Conservation (phyloP, 2,113 vertebrate species). For the Notothenia rossii region DNA sequence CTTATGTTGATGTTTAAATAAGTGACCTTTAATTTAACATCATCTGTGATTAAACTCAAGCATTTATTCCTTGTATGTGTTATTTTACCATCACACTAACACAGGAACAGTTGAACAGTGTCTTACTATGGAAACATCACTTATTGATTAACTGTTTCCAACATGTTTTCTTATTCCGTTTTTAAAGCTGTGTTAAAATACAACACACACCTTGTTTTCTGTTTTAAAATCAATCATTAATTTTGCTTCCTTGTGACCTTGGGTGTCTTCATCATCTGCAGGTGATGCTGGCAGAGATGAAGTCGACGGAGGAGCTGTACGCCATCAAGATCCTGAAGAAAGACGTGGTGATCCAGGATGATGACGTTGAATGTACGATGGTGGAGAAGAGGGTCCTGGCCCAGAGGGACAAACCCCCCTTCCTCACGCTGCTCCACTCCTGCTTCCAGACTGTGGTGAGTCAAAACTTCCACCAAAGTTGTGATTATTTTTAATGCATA, state of each 20-base stretch:
- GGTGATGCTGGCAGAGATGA: slow-evolving; percentile 98
- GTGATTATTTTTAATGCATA: not conserved
- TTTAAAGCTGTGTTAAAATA: too few relatives aligned
- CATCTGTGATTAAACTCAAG: too few relatives aligned
- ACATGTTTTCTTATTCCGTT: too few relatives aligned
- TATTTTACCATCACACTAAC: too few relatives aligned
- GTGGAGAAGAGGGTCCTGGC: slow-evolving; percentile 97
- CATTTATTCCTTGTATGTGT: too few relatives aligned
- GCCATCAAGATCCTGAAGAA: slow-evolving; percentile 99
- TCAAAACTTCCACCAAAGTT: slow-evolving; percentile 6
- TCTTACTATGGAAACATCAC: too few relatives aligned
- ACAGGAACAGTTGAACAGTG: too few relatives aligned
- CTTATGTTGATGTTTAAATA: too few relatives aligned
- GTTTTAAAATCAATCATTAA: not conserved
- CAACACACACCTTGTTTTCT: not conserved
- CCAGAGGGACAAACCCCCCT: slow-evolving; percentile 92
- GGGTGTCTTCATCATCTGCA: slow-evolving; percentile 53
- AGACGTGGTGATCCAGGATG: slow-evolving; percentile 99
- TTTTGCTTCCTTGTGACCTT: not conserved
- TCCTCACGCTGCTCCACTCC: slow-evolving; percentile 96
- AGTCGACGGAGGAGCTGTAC: slow-evolving; percentile 93
- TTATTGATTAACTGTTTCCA: too few relatives aligned
- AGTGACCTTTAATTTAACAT: too few relatives aligned
- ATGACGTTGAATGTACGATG: slow-evolving; percentile 98
- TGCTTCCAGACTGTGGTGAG: slow-evolving; percentile 98